Conservation (phyloP, 2,113 vertebrate species). For the Falcunculus frontatus region DNA sequence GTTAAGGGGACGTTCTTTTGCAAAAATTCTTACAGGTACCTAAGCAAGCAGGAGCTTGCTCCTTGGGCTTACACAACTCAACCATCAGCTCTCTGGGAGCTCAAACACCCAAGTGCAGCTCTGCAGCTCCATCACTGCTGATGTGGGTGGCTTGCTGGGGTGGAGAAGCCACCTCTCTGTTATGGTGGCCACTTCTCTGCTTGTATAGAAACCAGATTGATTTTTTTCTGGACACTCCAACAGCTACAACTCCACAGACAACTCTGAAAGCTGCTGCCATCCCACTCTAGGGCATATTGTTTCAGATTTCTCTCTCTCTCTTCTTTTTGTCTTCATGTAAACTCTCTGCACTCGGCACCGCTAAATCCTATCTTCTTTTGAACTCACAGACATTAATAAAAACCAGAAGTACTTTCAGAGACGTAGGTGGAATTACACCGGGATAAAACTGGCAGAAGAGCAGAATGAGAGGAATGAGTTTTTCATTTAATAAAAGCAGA, state of each 20-base stretch:
- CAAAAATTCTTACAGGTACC: background rate
- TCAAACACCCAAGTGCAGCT: background rate
- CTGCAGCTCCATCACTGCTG: background rate
- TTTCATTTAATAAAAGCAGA: background rate
- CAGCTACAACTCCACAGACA: background rate
- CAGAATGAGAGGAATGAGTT: background rate
- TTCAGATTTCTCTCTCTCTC: background rate
- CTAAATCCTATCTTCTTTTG: background rate
- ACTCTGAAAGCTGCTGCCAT: background rate
- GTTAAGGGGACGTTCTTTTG: background rate
- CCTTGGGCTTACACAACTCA: background rate
- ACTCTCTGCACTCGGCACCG: background rate
- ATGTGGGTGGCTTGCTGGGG: fast-evolving
- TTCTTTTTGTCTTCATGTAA: background rate
- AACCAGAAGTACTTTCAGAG: background rate
- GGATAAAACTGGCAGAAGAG: background rate
- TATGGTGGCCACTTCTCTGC: background rate
- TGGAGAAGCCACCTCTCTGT: background rate
- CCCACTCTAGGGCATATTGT: background rate
- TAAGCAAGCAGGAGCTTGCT: background rate
- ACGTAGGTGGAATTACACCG: background rate
- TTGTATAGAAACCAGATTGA: background rate
- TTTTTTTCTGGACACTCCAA: background rate
- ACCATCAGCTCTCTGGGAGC: background rate
- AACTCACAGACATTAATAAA: background rate